A percentile compares a stretch with the other conserved stretches of the same genome.
Evolutionary conservation across 2,888 invertebrate genomes (phyloP).

Genomic region (Rhogogaster chlorosoma): DNA sequence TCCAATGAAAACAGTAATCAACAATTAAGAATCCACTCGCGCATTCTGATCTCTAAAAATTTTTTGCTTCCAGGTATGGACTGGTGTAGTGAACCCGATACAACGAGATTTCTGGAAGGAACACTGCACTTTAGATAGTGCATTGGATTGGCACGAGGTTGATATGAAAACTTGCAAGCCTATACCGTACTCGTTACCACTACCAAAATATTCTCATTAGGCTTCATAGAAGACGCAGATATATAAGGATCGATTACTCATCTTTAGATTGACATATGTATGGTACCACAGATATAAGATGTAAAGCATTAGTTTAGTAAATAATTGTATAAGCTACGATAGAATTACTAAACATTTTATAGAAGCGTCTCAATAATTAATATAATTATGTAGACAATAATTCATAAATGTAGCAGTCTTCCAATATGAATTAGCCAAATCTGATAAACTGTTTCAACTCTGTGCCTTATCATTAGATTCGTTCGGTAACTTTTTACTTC

Average conservation of each 20-base stretch:
- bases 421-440: too few relatives aligned
- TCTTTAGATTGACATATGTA: background rate
- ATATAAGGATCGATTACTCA: background rate
- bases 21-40: background rate
- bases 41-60: background rate
- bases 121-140: slow-evolving; percentile 76
- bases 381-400: background rate
- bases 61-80: slow-evolving; percentile 79
- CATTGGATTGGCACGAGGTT: slow-evolving; percentile 78
- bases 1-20: background rate
- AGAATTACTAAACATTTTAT: background rate
- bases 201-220: slow-evolving; percentile 71
- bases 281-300: background rate
- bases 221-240: background rate
- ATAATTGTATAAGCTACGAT: background rate
- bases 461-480: too few relatives aligned
- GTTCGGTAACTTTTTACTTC: too few relatives aligned
- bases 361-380: background rate
- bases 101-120: slow-evolving; percentile 79
- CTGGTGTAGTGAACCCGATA: slow-evolving; percentile 76
- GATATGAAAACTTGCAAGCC: slow-evolving; percentile 75
- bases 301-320: background rate
- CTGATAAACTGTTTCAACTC: too few relatives aligned
- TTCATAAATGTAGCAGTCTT: too few relatives aligned
- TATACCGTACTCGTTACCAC: slow-evolving; percentile 78